Base-by-base conservation (phyloP, 2,888 invertebrate species). In the Mystacides longicornis region DNA sequence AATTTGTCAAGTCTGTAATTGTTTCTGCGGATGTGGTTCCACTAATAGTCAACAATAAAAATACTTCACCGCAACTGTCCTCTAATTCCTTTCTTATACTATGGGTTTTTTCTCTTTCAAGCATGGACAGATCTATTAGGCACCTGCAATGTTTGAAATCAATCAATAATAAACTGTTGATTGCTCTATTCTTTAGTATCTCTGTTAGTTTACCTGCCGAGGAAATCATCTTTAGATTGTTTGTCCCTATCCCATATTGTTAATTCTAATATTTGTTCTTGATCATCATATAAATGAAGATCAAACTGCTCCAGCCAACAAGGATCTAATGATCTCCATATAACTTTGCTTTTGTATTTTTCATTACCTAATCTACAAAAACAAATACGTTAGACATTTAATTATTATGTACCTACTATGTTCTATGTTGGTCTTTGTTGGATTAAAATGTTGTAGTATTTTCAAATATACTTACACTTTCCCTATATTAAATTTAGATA, bases 271-370 rank as follows among this genome's bases (percentile, higher is more conserved):
- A 87, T 82, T 71, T 95, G 94, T 54, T 92, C 91, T 65, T 92
- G 86, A 64, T 95, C 95, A 65, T 96, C 95, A 71, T 92, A 98
- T 5, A 98, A 79, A 71, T 98, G 95, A 23, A 99, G 79, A 70
- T 99, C 97, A 69, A 98, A 96, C 73, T 97, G 96, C 68, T 99
- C 98, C 67, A 95, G 68, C 98, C 98, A 99, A 55, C 86, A 82
- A 0, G 95, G 94, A 69, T 87, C 89, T 52, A 92, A 73, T 0
- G 91, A 86, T 68, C 93, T 88, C 82, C 87, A 86, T 52, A 87
- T 81, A 55, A 88, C 85, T 71, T 96, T 93, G 69, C 93, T 94
- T 76, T 96, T 97, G 78, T 92, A 97, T 76, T 97, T 98, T 75
- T 98, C 98, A 66, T 90, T 91, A 59, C 95, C 97, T 73, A 99